Evolutionary conservation across 2,888 invertebrate genomes (phyloP).

Genomic region (Papilio elwesi): DNA sequence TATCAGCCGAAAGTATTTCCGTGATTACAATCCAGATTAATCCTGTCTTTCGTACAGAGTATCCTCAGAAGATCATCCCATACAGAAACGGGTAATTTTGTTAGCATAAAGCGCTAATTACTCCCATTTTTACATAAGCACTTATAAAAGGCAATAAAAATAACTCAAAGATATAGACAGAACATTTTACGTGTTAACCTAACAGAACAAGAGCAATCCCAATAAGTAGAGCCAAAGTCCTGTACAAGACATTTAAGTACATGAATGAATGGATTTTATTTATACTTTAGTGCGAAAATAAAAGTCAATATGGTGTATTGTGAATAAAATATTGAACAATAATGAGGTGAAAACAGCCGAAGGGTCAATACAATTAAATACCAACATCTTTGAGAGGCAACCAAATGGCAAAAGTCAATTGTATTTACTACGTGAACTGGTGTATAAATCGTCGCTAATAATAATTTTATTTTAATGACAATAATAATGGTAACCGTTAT

Average conservation of each 20-base stretch:
- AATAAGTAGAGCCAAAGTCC: too few species aligned
- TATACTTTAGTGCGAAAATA: slow-evolving; percentile 17
- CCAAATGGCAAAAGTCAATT: slow-evolving; percentile 82
- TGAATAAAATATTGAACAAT: slow-evolving; percentile 51
- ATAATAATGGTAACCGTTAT: slow-evolving; percentile 73
- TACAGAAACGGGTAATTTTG: too few species aligned
- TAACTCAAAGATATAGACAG: too few species aligned
- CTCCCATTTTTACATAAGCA: too few species aligned
- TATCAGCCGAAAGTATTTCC: neutral
- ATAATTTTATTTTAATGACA: slow-evolving; percentile 74
- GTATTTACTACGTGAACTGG: slow-evolving; percentile 77
- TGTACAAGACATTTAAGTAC: neutral
- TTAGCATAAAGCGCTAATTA: too few species aligned
- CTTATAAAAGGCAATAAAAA: too few species aligned
- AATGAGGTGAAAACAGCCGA: slow-evolving; percentile 66
- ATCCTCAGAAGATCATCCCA: too few species aligned
- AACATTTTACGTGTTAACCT: too few species aligned
- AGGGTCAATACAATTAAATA: slow-evolving; percentile 80
- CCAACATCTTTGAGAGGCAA: slow-evolving; percentile 74
- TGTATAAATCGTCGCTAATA: slow-evolving; percentile 70
- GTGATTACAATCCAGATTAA: too few species aligned
- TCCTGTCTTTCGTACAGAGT: neutral
- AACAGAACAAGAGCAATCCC: too few species aligned
- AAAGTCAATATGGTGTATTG: slow-evolving; percentile 19
- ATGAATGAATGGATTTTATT: neutral